These are phyloP conservation scores for Drosophila buzzatii DNA, from an alignment of 2,888 invertebrate species.

Conservation along the genomic window DNA sequence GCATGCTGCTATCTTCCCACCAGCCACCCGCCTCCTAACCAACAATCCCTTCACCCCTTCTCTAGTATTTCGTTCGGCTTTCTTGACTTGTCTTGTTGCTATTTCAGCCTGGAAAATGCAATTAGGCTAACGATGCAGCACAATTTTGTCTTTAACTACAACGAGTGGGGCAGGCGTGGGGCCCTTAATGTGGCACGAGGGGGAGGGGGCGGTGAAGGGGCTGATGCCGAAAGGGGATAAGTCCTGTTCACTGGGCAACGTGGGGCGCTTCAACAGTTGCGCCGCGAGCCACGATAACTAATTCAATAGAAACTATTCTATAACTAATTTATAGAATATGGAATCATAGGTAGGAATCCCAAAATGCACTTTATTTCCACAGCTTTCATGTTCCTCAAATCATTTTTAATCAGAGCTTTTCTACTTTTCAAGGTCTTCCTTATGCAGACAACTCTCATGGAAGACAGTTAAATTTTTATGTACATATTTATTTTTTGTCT, in stretches of 20 bases:
- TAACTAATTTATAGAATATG: too few species aligned
- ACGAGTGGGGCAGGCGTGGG: slow-evolving; percentile 35
- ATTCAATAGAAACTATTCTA: too few species aligned
- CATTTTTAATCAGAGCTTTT: too few species aligned
- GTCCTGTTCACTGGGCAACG: slow-evolving; percentile 6
- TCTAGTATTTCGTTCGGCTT: slow-evolving; percentile 1
- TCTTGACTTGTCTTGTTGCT: slow-evolving; percentile 36
- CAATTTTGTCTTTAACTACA: slow-evolving; percentile 75
- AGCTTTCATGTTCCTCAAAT: too few species aligned
- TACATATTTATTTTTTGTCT: too few species aligned
- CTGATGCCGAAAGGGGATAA: neutral
- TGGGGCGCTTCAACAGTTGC: neutral
- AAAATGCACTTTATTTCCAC: too few species aligned
- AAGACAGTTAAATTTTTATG: too few species aligned
- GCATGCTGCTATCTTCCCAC: neutral
- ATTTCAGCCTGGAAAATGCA: slow-evolving; percentile 71
- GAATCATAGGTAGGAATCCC: too few species aligned
- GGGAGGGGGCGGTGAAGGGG: neutral
- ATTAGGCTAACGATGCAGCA: slow-evolving; percentile 81
- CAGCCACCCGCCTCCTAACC: too few species aligned
- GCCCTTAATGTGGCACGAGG: neutral
- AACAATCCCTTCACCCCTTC: neutral
- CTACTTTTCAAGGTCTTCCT: too few species aligned
- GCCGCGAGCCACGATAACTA: too few species aligned
- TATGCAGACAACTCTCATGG: too few species aligned